Percentiles rank a stretch among this genome's conserved stretches.
These are phyloP conservation scores for Suricata suricatta DNA, from an alignment of 2,113 vertebrate species.

Conservation along the genomic window DNA sequence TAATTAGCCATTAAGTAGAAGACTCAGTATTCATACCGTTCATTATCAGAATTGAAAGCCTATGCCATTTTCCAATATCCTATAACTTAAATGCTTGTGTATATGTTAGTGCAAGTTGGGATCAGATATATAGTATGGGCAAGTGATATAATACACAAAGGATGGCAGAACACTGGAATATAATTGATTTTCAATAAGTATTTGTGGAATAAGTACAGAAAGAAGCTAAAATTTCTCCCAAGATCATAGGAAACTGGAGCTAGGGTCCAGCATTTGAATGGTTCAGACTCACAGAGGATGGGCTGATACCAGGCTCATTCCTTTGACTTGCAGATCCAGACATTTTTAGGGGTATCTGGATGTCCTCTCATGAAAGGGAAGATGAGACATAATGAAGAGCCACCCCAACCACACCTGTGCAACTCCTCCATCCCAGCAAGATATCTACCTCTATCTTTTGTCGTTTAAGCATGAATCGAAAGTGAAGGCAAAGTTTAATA, in stretches of 20 bases:
- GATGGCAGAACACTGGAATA: background rate
- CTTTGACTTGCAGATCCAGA: background rate
- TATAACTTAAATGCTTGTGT: background rate
- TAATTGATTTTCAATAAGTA: background rate
- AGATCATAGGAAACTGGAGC: background rate
- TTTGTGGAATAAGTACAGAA: background rate
- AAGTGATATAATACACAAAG: too few relatives aligned
- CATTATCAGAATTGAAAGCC: background rate
- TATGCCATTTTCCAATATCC: background rate
- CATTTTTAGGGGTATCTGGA: background rate
- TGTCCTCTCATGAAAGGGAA: background rate
- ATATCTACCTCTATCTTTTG: background rate
- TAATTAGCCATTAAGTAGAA: background rate
- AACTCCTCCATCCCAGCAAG: background rate
- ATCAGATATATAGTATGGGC: accelerated
- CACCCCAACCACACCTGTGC: too few relatives aligned
- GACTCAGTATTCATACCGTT: background rate
- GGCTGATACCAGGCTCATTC: background rate
- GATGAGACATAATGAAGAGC: background rate
- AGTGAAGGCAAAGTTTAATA: background rate
- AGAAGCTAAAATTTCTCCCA: background rate
- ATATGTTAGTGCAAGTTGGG: background rate
- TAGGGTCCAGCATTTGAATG: background rate
- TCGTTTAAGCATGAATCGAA: background rate
- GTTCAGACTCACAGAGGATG: background rate